phyloP scores from a whole-genome alignment of 2,888 invertebrate genomes.

The Himalopsyche anomala region DNA sequence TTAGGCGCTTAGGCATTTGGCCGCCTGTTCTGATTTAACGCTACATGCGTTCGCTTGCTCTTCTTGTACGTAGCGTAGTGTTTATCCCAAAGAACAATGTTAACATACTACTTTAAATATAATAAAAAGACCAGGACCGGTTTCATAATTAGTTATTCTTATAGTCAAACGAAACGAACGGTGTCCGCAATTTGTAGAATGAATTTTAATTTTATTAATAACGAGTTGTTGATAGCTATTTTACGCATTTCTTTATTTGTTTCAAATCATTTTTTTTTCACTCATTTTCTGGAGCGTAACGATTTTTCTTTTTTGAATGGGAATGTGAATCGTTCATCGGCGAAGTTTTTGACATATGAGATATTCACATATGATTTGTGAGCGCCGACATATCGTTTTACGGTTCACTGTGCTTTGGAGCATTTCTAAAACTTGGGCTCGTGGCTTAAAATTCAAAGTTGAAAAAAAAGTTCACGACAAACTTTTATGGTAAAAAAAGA shows the following conservation, averaged over 20 bases:
- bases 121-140: too few relatives aligned
- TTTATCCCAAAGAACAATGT: too few relatives aligned
- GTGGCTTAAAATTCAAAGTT: neutral
- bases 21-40: too few relatives aligned
- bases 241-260: neutral
- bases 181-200: too few relatives aligned
- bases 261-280: neutral
- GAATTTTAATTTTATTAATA: too few relatives aligned
- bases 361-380: constrained; percentile 34
- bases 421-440: neutral
- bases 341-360: constrained; percentile 36
- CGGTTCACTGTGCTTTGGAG: neutral
- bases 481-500: neutral
- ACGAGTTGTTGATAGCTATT: neutral
- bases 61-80: too few relatives aligned
- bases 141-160: too few relatives aligned
- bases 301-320: constrained; percentile 12
- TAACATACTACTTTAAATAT: too few relatives aligned
- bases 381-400: constrained; percentile 35
- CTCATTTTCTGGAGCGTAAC: neutral
- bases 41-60: too few relatives aligned
- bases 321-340: constrained; percentile 12
- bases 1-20: too few relatives aligned
- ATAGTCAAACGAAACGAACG: too few relatives aligned
- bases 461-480: neutral